Conservation (phyloP, 2,888 invertebrate genomes). For the Eudasyphora cyanicolor region DNA sequence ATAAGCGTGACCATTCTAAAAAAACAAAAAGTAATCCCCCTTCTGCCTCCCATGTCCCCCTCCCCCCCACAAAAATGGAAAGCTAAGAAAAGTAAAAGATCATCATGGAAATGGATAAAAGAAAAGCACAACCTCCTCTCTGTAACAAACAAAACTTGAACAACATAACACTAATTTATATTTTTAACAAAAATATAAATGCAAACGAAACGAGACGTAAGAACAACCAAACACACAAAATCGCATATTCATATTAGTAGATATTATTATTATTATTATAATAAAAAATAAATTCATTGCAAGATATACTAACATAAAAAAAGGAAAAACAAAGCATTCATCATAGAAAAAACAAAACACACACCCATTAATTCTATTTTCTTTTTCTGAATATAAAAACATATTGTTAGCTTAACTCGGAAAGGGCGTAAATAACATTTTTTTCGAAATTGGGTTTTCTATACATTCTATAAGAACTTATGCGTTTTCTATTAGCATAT, state of each 20-base stretch:
- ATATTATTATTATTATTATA: too few species aligned
- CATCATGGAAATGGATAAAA: neutral
- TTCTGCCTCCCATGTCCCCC: neutral
- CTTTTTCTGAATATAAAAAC: neutral
- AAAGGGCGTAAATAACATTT: too few species aligned
- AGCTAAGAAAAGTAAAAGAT: neutral
- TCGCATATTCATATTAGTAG: constrained; percentile 30
- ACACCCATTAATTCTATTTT: neutral
- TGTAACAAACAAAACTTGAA: neutral
- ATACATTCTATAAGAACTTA: too few species aligned
- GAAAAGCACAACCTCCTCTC: neutral
- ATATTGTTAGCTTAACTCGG: too few species aligned
- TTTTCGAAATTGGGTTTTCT: too few species aligned
- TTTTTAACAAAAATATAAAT: constrained; percentile 14
- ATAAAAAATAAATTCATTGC: neutral
- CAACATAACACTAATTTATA: constrained; percentile 10
- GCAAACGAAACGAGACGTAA: neutral
- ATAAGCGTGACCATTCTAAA: constrained; percentile 65
- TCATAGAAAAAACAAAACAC: neutral
- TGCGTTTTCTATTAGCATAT: too few species aligned
- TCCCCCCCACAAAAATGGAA: neutral
- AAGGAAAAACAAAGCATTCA: neutral
- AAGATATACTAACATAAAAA: constrained; percentile 11
- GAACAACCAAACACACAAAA: neutral
- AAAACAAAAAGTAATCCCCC: constrained; percentile 12